Conservation (phyloP, 2,888 invertebrate species). For the Acronicta alni region DNA sequence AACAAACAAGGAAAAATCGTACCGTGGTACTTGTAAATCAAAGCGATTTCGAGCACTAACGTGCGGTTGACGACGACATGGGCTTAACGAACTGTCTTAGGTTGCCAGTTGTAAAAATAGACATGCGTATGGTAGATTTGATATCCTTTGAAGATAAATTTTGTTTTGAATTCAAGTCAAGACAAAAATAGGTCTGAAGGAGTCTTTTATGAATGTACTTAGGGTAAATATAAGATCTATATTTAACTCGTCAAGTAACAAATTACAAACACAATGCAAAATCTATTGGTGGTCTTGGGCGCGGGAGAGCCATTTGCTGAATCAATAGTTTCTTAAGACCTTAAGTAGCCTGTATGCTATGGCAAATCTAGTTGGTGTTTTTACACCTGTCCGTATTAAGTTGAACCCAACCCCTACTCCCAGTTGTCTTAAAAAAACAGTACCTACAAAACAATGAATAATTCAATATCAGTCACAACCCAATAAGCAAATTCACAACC, state of each 20-base stretch:
- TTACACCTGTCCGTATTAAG: too few relatives aligned
- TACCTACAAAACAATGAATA: slow-evolving; percentile 20
- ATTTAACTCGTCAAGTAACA: not conserved
- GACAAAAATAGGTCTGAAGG: not conserved
- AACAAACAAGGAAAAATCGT: slow-evolving; percentile 47
- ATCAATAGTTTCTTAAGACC: too few relatives aligned
- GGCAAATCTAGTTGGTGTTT: too few relatives aligned
- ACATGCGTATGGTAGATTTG: slow-evolving; percentile 16
- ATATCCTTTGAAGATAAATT: too few relatives aligned
- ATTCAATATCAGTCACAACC: slow-evolving; percentile 8
- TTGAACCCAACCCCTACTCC: not conserved
- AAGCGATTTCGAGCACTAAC: slow-evolving; percentile 37
- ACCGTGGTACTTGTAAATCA: slow-evolving; percentile 36
- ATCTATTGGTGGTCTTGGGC: too few relatives aligned
- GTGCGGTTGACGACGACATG: slow-evolving; percentile 26
- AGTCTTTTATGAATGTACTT: too few relatives aligned
- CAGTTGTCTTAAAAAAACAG: not conserved
- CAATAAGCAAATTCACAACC: slow-evolving; percentile 12
- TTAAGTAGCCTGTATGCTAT: too few relatives aligned
- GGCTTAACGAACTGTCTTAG: slow-evolving; percentile 42
- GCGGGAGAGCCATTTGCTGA: too few relatives aligned
- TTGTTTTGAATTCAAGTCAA: too few relatives aligned
- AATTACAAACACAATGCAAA: too few relatives aligned
- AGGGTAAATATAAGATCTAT: too few relatives aligned
- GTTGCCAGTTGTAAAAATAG: slow-evolving; percentile 34